Evolutionary conservation across 2,797 vertebrate genomes (phyloP).

Genomic region (Nasua narica): DNA sequence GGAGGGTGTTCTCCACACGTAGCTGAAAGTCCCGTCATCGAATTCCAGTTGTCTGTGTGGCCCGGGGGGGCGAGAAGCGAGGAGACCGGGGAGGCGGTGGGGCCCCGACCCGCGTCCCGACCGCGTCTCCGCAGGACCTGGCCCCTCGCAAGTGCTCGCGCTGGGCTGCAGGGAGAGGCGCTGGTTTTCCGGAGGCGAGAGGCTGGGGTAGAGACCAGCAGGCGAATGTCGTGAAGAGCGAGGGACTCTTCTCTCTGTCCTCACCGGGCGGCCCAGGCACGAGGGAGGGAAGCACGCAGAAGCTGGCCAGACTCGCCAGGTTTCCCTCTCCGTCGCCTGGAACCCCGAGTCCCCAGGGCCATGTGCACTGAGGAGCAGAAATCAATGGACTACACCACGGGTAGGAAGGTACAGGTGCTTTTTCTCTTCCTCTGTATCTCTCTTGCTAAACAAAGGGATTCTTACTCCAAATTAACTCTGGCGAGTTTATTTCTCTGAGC

Average conservation of each 20-base stretch:
- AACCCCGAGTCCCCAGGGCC: accelerated
- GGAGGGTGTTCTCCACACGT: neutral
- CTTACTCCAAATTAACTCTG: neutral
- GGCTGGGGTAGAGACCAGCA: neutral
- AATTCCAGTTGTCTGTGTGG: accelerated
- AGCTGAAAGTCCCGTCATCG: no score
- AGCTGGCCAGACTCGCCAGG: accelerated
- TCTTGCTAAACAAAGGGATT: neutral
- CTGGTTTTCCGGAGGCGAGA: neutral
- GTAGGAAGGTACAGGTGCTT: accelerated
- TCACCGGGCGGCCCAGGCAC: accelerated
- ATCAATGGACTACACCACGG: accelerated
- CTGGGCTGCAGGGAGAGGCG: accelerated
- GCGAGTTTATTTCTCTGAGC: neutral
- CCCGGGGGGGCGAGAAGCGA: accelerated
- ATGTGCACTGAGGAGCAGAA: no score
- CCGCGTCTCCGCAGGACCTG: accelerated
- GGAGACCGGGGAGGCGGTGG: accelerated
- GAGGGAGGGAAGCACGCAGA: neutral
- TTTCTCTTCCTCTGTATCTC: neutral
- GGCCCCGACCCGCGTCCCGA: accelerated
- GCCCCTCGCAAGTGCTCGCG: accelerated
- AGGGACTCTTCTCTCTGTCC: accelerated
- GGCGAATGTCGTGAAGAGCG: accelerated
- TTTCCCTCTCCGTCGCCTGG: accelerated